Evolutionary conservation across 2,888 invertebrate genomes (phyloP).

Genomic region (Chloroclysta siterata): DNA sequence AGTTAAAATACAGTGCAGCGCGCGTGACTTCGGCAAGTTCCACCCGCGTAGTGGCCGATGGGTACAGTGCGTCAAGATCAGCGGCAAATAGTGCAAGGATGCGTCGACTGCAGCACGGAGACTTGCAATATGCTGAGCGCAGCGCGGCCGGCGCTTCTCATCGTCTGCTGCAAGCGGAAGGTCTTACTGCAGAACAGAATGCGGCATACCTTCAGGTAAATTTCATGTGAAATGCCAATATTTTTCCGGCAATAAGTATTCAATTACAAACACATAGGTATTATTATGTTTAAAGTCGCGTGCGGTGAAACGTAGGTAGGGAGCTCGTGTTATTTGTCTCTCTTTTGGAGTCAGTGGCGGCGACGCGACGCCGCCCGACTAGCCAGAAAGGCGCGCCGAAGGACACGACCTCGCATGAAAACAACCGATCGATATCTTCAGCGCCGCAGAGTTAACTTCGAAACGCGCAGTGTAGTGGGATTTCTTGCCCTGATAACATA

Average conservation of each 20-base stretch:
- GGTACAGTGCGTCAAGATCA: conserved; percentile 89
- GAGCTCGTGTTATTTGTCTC: conserved; percentile 14
- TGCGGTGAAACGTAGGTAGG: neutral
- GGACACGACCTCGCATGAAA: conserved; percentile 82
- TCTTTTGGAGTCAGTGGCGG: conserved; percentile 19
- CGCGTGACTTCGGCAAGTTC: conserved; percentile 89
- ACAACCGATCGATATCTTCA: conserved; percentile 76
- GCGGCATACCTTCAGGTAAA: conserved; percentile 92
- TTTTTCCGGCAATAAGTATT: neutral
- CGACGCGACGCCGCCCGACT: conserved; percentile 17
- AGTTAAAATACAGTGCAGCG: conserved; percentile 93
- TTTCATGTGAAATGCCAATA: conserved; percentile 16
- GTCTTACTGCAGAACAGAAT: conserved; percentile 93
- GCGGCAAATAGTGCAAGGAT: conserved; percentile 78
- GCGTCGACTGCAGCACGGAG: conserved; percentile 90
- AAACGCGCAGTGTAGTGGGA: conserved; percentile 71
- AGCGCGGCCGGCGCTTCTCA: conserved; percentile 91
- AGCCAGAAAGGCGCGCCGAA: conserved; percentile 81
- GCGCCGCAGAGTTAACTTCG: conserved; percentile 59
- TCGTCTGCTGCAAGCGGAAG: conserved; percentile 92
- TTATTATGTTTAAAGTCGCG: neutral
- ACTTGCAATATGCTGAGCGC: conserved; percentile 92
- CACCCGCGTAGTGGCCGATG: conserved; percentile 92
- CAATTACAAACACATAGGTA: neutral
- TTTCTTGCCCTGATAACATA: conserved; percentile 72